A percentile compares a stretch with the other conserved stretches of the same genome.
Evolutionary conservation across 2,113 vertebrate genomes (phyloP).

Genomic region (Lethenteron camtschaticum): DNA sequence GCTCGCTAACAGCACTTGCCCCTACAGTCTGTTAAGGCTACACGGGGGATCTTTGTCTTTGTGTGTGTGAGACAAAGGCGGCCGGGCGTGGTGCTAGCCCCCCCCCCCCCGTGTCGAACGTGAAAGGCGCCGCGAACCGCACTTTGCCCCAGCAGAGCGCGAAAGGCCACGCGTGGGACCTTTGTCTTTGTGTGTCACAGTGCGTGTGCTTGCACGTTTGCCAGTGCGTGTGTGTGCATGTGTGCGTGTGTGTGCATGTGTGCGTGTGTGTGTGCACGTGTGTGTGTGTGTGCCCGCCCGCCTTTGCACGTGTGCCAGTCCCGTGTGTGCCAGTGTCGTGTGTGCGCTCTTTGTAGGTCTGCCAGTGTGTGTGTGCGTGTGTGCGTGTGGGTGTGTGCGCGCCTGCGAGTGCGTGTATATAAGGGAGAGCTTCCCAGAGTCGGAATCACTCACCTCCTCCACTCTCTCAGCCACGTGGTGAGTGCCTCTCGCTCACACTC

Average conservation of each 20-base stretch:
- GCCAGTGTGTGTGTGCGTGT: background rate
- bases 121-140: too few species aligned
- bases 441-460: too few species aligned
- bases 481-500: too few species aligned
- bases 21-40: too few species aligned
- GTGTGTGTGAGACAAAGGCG: too few species aligned
- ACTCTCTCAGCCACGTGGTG: too few species aligned
- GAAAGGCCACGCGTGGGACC: too few species aligned
- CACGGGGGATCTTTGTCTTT: too few species aligned
- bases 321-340: background rate
- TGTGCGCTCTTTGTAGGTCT: background rate
- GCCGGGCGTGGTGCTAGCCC: too few species aligned
- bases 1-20: too few species aligned
- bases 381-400: slow-evolving; percentile 1
- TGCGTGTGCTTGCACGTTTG: background rate
- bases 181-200: background rate
- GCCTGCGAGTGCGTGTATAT: background rate
- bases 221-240: background rate
- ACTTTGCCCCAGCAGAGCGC: too few species aligned
- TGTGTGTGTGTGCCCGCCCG: background rate
- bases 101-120: too few species aligned
- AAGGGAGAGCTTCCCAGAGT: background rate
- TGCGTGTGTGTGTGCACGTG: background rate
- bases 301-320: background rate
- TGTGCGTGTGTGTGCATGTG: background rate